Conservation (phyloP, 2,888 invertebrate genomes). For the Arge pagana region DNA sequence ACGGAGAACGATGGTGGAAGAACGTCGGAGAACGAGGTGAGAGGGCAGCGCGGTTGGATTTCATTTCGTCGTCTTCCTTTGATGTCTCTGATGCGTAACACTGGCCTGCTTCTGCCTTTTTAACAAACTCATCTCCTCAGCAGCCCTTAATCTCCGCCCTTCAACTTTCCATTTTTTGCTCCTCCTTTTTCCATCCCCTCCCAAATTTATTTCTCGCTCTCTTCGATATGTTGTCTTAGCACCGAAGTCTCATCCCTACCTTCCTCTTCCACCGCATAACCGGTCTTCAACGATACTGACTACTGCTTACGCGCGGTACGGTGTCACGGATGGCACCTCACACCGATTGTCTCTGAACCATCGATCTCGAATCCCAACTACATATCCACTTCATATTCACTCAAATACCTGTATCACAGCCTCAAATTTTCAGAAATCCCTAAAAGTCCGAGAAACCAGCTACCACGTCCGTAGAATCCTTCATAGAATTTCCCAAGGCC, state of each 20-base stretch:
- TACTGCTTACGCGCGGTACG: too few relatives aligned
- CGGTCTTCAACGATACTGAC: neutral
- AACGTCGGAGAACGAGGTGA: slow-evolving; percentile 30
- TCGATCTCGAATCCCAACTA: too few relatives aligned
- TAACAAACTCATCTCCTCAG: slow-evolving; percentile 60
- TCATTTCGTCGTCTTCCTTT: slow-evolving; percentile 60
- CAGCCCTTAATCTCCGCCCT: slow-evolving; percentile 57
- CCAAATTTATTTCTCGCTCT: neutral
- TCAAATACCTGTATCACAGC: too few relatives aligned
- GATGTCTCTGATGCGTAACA: slow-evolving; percentile 59
- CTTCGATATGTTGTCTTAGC: too few relatives aligned
- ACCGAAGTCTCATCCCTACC: neutral
- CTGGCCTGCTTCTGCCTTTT: slow-evolving; percentile 59
- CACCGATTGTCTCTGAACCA: too few relatives aligned
- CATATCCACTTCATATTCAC: too few relatives aligned
- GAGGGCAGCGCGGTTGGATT: slow-evolving; percentile 54
- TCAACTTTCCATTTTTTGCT: slow-evolving; percentile 41
- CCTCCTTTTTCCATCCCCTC: neutral
- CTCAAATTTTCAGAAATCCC: too few relatives aligned
- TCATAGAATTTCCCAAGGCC: too few relatives aligned
- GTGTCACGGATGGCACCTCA: too few relatives aligned
- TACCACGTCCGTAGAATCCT: too few relatives aligned
- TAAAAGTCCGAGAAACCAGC: too few relatives aligned
- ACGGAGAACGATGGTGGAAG: slow-evolving; percentile 24
- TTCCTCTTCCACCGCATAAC: neutral